Conservation (phyloP, 2,797 vertebrate species). For the Poeciliopsis paucimaculata region DNA sequence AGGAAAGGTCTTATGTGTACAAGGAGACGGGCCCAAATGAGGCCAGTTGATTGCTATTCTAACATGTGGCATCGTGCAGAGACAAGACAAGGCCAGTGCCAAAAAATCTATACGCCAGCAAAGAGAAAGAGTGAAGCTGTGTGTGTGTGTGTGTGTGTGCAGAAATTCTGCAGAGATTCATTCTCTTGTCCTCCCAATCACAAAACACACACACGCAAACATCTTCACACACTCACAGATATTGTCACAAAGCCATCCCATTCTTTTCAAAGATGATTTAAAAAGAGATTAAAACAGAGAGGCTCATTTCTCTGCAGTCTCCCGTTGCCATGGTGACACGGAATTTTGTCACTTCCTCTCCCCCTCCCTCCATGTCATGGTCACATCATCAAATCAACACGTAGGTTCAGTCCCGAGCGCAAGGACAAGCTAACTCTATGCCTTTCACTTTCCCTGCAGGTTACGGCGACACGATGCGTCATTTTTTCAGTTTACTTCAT, state of each 20-base stretch:
- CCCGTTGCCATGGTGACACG: conserved; percentile 59
- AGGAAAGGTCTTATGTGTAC: conserved; percentile 34
- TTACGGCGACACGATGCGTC: background rate
- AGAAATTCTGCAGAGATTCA: conserved; percentile 52
- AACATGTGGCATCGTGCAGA: conserved; percentile 42
- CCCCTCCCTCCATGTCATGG: conserved; percentile 4
- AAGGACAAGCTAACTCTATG: conserved; percentile 17
- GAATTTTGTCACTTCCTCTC: conserved; percentile 32
- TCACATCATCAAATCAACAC: conserved; percentile 60
- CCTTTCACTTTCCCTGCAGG: background rate
- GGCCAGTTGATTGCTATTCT: conserved; percentile 63
- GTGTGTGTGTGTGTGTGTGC: background rate
- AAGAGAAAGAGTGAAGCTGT: conserved; percentile 33
- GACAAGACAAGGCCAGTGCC: conserved; percentile 43
- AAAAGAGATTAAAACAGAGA: conserved; percentile 63
- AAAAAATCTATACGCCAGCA: conserved; percentile 60
- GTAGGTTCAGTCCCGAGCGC: conserved; percentile 25
- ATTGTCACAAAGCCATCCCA: conserved; percentile 43
- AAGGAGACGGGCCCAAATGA: conserved; percentile 56
- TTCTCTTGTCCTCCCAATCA: conserved; percentile 20
- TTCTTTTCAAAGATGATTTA: conserved; percentile 66
- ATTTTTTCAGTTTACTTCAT: background rate
- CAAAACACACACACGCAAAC: background rate
- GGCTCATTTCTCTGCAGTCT: conserved; percentile 44
- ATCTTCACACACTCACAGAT: conserved; percentile 3